phyloP scores from a whole-genome alignment of 2,888 invertebrate genomes.

The Dryobota labecula region DNA sequence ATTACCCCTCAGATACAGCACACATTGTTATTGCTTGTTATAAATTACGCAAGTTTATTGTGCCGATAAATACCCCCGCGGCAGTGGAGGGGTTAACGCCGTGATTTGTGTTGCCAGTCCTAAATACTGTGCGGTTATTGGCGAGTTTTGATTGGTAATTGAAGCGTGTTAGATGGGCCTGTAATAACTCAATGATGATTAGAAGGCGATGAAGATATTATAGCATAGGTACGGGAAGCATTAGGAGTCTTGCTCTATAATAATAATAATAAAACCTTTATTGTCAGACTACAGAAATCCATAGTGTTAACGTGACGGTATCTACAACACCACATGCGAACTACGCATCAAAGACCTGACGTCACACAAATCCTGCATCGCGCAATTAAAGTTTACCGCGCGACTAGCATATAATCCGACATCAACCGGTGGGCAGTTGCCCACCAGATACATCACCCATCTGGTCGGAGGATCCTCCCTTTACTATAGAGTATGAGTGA shows the following conservation, averaged over 20 bases:
- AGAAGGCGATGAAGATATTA: background rate
- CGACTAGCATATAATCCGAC: too few species aligned
- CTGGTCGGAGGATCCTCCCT: too few species aligned
- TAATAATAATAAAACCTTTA: too few species aligned
- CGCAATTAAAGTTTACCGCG: too few species aligned
- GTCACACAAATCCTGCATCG: too few species aligned
- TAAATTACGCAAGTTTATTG: slow-evolving; percentile 83
- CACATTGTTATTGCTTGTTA: slow-evolving; percentile 85
- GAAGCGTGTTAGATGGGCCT: slow-evolving; percentile 28
- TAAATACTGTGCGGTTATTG: slow-evolving; percentile 68
- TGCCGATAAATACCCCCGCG: slow-evolving; percentile 80
- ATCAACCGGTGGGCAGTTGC: too few species aligned
- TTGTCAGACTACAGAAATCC: too few species aligned
- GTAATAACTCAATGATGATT: slow-evolving; percentile 12
- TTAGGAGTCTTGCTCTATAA: background rate
- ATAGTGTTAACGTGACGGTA: too few species aligned
- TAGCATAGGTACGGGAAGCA: background rate
- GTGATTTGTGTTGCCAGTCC: slow-evolving; percentile 69
- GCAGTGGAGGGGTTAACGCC: slow-evolving; percentile 65
- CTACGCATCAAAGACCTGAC: too few species aligned
- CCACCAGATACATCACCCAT: too few species aligned
- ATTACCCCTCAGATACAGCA: slow-evolving; percentile 83
- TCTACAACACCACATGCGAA: too few species aligned
- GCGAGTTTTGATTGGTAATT: slow-evolving; percentile 58
- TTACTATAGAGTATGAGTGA: too few species aligned